Conservation (phyloP, 2,797 vertebrate species). For the Craterocephalus amniculus region DNA sequence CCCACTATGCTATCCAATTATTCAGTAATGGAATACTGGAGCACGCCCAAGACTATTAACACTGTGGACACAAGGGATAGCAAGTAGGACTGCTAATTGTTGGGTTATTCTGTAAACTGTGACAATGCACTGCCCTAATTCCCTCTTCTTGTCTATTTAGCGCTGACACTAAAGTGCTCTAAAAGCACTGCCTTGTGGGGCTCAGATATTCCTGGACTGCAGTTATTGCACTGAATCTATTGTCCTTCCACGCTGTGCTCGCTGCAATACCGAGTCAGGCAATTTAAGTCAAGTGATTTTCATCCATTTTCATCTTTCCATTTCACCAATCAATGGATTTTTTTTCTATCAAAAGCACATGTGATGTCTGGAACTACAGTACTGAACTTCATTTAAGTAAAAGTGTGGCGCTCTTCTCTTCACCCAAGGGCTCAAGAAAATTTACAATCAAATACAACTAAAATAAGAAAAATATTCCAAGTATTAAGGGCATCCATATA, state of each 20-base stretch:
- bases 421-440: too few species aligned
- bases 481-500: too few species aligned
- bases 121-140: constrained; percentile 61
- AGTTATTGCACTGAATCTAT: constrained; percentile 22
- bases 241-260: constrained; percentile 18
- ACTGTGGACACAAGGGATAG: constrained; percentile 64
- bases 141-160: constrained; percentile 43
- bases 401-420: too few species aligned
- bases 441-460: too few species aligned
- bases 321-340: not conserved
- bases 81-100: constrained; percentile 72
- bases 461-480: too few species aligned
- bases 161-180: constrained; percentile 30
- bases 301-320: not conserved
- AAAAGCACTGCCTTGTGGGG: constrained; percentile 35
- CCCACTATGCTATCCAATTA: constrained; percentile 79
- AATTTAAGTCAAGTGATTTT: not conserved
- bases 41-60: constrained; percentile 77
- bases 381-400: too few species aligned
- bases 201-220: constrained; percentile 23
- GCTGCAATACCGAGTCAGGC: constrained; percentile 46
- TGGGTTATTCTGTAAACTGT: constrained; percentile 69
- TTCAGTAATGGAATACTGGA: constrained; percentile 80
- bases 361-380: too few species aligned
- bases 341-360: not conserved